Evolutionary conservation across 30 jellyfish, hydroid and myxozoan genomes (phyloP).

Genomic region (Mastigias papua): DNA sequence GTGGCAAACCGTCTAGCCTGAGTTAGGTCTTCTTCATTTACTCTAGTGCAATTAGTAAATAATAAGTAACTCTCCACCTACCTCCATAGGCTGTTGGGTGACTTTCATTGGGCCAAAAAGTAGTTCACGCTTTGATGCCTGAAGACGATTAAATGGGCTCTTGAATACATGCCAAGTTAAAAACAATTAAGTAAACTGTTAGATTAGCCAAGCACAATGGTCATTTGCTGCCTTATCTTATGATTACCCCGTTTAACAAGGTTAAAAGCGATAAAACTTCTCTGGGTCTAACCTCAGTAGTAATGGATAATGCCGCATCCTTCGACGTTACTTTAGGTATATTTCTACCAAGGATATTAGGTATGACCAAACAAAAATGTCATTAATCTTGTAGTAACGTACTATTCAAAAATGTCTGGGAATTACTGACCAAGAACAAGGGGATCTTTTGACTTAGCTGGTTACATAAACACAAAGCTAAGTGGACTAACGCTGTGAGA

Average conservation of each 20-base stretch:
- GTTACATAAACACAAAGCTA: conserved; percentile 19
- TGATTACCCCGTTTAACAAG: background rate
- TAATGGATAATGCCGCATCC: background rate
- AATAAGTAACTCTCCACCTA: conserved; percentile 1
- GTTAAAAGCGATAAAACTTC: conserved; percentile 8
- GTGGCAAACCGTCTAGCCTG: too few relatives aligned
- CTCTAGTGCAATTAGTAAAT: background rate
- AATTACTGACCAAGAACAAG: background rate
- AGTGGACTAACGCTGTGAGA: conserved; percentile 23
- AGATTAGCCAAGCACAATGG: background rate
- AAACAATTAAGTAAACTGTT: background rate
- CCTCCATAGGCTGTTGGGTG: conserved; percentile 95
- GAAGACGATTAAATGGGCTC: background rate
- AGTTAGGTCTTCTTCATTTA: background rate
- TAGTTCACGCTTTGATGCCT: conserved; percentile 93
- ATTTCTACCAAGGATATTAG: background rate
- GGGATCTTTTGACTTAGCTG: background rate
- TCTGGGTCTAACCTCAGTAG: background rate
- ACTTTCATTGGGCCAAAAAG: conserved; percentile 98
- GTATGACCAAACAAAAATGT: background rate
- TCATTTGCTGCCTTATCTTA: conserved; percentile 1
- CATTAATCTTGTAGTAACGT: background rate
- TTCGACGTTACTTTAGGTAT: background rate
- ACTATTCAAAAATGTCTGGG: conserved; percentile 2
- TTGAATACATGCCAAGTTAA: background rate